Evolutionary conservation across 2,113 vertebrate genomes (phyloP).

Genomic region (Zonotrichia leucophrys): DNA sequence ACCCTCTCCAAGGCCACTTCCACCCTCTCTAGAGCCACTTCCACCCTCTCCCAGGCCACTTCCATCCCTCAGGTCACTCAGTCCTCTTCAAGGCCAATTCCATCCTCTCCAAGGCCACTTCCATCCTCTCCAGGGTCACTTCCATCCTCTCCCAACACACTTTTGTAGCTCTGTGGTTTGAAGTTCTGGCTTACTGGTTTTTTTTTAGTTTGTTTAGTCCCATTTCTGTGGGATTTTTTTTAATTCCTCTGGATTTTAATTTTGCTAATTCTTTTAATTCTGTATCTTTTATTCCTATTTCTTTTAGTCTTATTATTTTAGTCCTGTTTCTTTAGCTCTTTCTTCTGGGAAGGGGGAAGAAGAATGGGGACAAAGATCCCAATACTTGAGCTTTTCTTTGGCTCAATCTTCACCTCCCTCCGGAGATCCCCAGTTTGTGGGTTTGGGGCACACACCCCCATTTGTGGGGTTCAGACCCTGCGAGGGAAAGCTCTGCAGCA

Average conservation of each 20-base stretch:
- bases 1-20: background rate
- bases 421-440: too few relatives aligned
- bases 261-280: background rate
- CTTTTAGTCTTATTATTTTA: background rate
- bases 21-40: too few relatives aligned
- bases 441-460: too few relatives aligned
- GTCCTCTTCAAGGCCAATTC: background rate
- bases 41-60: too few relatives aligned
- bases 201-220: background rate
- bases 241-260: background rate
- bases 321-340: background rate
- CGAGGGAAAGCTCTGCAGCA: background rate
- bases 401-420: background rate
- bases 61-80: too few relatives aligned
- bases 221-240: fast-evolving
- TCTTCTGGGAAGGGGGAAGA: background rate
- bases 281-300: fast-evolving
- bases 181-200: background rate
- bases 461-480: background rate
- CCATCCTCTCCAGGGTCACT: background rate
- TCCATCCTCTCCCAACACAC: background rate
- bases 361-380: fast-evolving
- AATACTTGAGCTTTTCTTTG: background rate
- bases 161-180: background rate
- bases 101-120: background rate